Base-by-base conservation (phyloP, 1,140 invertebrate species). In the Apis laboriosa region DNA sequence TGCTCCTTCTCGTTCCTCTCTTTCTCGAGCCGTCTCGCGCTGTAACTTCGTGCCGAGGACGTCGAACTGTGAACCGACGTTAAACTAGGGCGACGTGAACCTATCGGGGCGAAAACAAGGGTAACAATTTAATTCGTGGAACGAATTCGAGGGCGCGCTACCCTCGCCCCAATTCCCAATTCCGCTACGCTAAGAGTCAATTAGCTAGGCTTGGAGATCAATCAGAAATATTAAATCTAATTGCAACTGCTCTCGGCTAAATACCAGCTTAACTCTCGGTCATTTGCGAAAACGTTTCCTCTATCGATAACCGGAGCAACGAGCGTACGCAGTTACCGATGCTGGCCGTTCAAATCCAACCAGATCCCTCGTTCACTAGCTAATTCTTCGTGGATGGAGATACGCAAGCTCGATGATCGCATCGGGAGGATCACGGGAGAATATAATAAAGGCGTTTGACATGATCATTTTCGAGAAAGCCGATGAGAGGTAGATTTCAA, bases 1-100 rank as follows among this genome's bases (percentile, higher is more conserved):
- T 96, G 95, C 88, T 97, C 97, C 89, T 97, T 97, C 85, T 97
- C 96, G 89, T 97, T 96, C 53, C 96, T 93, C 89, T 97, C 97
- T 85, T 96, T 95, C 89, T 97, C 97, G 91, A 97, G 96, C 63
- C 96, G 94, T 90, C 96, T 95, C 79, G 96, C 95, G 90, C 97
- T 97, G 93, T 97, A 97, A 93, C 97, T 97, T 88, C 96, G 95
- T 72, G 97, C 96, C 56, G 97, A 97, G 60, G 96, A 97, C 78
- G 96, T 96, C 86, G 96, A 96, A 94, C 97, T 97, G 91, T 97
- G 97, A 84, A 97, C 95, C 77, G 97, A 97, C 81, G 96, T 96
- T 94, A 97, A 94, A 95, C 97, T 97, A 93, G 97, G 97, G 94
- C 97, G 96, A 95, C 97, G 95, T 90, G 97, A 97, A 95, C 97